These are phyloP conservation scores for Chymomyza amoena DNA, from an alignment of 2,888 invertebrate species.

Conservation along the genomic window DNA sequence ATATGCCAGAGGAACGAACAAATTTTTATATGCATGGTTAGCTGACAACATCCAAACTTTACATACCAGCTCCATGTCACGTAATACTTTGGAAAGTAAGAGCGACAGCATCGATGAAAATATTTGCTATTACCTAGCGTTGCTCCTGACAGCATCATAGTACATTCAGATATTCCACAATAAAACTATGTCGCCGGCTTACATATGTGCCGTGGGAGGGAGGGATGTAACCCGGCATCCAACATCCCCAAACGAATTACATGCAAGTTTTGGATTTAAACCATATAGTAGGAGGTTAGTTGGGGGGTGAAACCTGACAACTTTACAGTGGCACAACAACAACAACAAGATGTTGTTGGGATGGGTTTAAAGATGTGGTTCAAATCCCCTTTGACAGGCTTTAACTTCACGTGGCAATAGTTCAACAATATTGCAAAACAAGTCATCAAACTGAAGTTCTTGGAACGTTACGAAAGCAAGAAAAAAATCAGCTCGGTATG, in stretches of 20 bases:
- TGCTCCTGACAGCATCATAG: neutral
- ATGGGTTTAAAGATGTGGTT: neutral
- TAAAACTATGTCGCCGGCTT: neutral
- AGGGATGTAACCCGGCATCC: too few species aligned
- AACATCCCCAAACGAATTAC: too few species aligned
- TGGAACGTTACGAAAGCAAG: neutral
- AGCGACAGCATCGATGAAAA: neutral
- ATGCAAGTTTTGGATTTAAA: too few species aligned
- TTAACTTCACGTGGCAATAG: neutral
- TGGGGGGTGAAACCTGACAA: too few species aligned
- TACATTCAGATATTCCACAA: neutral
- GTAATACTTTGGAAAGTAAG: neutral
- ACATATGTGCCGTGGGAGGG: neutral
- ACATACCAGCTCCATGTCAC: neutral
- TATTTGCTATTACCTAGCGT: neutral
- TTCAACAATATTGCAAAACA: neutral
- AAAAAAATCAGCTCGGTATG: too few species aligned
- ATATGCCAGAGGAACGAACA: neutral
- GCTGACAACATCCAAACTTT: neutral
- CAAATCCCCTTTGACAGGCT: neutral
- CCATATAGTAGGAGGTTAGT: too few species aligned
- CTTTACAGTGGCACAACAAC: too few species aligned
- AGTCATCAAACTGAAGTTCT: neutral
- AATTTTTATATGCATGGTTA: neutral
- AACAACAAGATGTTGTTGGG: too few species aligned